Base-by-base conservation (phyloP, 2,888 invertebrate genomes). In the Napeogenes sylphis region DNA sequence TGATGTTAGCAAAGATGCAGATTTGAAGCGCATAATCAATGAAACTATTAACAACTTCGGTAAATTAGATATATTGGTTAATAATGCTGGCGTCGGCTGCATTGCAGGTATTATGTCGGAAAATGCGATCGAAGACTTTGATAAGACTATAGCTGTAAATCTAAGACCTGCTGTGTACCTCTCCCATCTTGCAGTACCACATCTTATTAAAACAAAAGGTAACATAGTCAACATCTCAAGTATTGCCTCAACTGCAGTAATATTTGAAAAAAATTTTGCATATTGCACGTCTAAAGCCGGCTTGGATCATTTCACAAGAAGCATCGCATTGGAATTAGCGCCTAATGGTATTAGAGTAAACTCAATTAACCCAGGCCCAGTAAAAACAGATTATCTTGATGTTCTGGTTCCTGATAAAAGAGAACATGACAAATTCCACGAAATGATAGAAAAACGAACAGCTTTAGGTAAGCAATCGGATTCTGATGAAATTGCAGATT, bases 261-360 rank as follows among this genome's bases (percentile, higher is more conserved):
- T 61, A 32, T 12, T 14, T 38, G 56, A 42, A 21, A 46, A 61
- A 32, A 45, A 63, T 63, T 12, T 73, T 71, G 58, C 62, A 60
- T 54, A 62, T 66, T 10, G 65, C 68, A 4, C 59, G 12, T 65
- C 62, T 14, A 76, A 76, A 63, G 75, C 72, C 8, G 73, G 94
- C 2, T 74, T 95, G 21, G 95, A 96, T 80, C 94, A 95, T 74
- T 92, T 96, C 68, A 95, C 95, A 0, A 85, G 92, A 68, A 93
- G 94, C 73, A 82, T 92, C 6, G 95, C 95, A 5, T 78, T 95
- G 55, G 95, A 93, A 73, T 79, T 93, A 14, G 92, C 92, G 62
- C 65, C 79, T 0, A 84, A 88, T 73, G 87, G 78, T n/a, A 92
- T 95, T 0, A 83, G 94, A 59, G 94, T 94, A 0, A 95, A 95